These are phyloP conservation scores for Passer domesticus DNA, from an alignment of 2,113 vertebrate species.

Conservation along the genomic window DNA sequence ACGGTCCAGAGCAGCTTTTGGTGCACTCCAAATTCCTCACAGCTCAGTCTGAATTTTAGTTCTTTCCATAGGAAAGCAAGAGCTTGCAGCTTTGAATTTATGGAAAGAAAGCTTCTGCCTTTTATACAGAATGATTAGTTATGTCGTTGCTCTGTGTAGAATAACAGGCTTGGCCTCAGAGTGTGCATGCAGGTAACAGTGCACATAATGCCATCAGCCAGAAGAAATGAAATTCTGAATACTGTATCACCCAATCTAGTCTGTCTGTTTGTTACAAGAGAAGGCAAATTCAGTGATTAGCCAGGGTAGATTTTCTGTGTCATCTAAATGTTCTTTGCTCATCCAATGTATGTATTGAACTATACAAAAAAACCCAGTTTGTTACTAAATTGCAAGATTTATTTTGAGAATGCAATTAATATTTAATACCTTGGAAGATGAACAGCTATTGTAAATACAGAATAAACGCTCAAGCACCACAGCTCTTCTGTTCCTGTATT, in stretches of 20 bases:
- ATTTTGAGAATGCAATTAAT: conserved; percentile 36
- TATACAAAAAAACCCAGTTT: not conserved
- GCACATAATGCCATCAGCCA: not conserved
- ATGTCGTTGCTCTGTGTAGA: not conserved
- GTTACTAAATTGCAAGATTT: conserved; percentile 44
- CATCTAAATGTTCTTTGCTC: not conserved
- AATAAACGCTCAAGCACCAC: not conserved
- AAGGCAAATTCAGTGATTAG: not conserved
- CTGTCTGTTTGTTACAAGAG: not conserved
- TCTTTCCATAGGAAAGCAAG: not conserved
- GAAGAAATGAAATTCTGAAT: not conserved
- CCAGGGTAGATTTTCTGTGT: not conserved
- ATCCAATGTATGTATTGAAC: not conserved
- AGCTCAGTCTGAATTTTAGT: not conserved
- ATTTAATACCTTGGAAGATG: not conserved
- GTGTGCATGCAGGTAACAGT: not conserved
- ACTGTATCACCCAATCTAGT: not conserved
- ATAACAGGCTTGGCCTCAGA: not conserved
- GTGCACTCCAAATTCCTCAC: not conserved
- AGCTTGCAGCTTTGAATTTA: not conserved
- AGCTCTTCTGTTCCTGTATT: not conserved
- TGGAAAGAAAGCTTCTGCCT: not conserved
- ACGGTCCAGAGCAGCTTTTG: not conserved
- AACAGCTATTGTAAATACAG: conserved; percentile 25
- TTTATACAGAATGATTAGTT: not conserved